Conservation (phyloP, 2,113 vertebrate genomes). For the Todiramphus chloris region DNA sequence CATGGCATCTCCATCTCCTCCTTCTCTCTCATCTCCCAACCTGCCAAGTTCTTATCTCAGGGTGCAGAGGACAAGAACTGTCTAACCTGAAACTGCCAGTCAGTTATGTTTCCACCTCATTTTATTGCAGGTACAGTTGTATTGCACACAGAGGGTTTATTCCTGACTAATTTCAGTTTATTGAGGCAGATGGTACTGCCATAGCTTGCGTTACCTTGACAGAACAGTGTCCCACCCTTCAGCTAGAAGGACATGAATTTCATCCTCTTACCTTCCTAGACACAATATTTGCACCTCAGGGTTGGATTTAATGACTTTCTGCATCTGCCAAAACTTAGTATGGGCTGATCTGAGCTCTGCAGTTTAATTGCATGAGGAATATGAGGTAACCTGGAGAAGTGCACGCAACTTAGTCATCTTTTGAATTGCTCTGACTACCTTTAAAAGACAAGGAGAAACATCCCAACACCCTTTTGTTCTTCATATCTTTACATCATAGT, state of each 20-base stretch:
- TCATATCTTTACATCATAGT: not conserved
- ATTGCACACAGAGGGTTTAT: not conserved
- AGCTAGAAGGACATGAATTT: not conserved
- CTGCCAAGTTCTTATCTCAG: not conserved
- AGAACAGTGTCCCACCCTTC: not conserved
- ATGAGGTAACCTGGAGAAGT: not conserved
- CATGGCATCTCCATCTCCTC: no score
- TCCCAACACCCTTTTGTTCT: not conserved
- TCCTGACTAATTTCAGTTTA: not conserved
- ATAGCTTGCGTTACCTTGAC: not conserved
- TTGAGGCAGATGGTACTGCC: not conserved
- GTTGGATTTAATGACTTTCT: not conserved
- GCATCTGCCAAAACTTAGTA: not conserved
- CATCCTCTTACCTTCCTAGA: not conserved
- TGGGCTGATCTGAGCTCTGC: not conserved
- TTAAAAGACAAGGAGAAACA: not conserved
- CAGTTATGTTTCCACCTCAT: not conserved
- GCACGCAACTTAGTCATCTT: not conserved
- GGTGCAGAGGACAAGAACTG: not conserved
- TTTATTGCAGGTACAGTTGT: not conserved
- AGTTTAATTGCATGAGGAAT: not conserved
- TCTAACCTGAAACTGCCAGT: not conserved
- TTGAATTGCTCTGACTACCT: not conserved
- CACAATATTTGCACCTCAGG: not conserved
- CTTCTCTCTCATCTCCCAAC: no score